phyloP scores from a whole-genome alignment of 1,140 invertebrate genomes.

The Ceratina calcarata region DNA sequence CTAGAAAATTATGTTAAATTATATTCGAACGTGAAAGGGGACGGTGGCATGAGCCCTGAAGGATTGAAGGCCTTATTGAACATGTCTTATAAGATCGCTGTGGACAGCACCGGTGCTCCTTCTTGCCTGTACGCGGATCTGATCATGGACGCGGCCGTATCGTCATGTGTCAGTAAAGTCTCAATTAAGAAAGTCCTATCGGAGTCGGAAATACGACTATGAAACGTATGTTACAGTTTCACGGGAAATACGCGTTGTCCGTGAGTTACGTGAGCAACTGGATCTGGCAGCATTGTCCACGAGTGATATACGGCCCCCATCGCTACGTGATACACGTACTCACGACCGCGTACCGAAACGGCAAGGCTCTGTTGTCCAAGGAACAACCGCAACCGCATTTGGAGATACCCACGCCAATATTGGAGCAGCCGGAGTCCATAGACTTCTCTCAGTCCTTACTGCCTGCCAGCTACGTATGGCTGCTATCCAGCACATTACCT shows the following conservation, averaged over 20 bases:
- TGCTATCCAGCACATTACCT: slow-evolving; percentile 87
- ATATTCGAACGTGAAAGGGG: slow-evolving; percentile 78
- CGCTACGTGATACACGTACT: slow-evolving; percentile 88
- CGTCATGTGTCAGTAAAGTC: slow-evolving; percentile 83
- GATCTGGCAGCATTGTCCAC: slow-evolving; percentile 88
- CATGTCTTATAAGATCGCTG: slow-evolving; percentile 87
- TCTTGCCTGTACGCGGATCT: slow-evolving; percentile 83
- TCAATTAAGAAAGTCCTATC: background rate
- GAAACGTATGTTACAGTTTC: slow-evolving; percentile 81
- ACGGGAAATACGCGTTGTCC: slow-evolving; percentile 87
- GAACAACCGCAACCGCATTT: slow-evolving; percentile 77
- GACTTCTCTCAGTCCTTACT: slow-evolving; percentile 75
- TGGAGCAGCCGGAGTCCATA: slow-evolving; percentile 83
- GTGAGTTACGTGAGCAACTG: slow-evolving; percentile 89
- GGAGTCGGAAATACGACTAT: background rate
- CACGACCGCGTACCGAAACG: slow-evolving; percentile 87
- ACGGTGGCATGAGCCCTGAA: slow-evolving; percentile 82
- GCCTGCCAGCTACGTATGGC: slow-evolving; percentile 89
- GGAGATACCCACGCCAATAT: slow-evolving; percentile 87
- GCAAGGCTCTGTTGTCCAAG: slow-evolving; percentile 79
- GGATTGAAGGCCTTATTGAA: slow-evolving; percentile 84
- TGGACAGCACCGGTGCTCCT: slow-evolving; percentile 85
- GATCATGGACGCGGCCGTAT: slow-evolving; percentile 86
- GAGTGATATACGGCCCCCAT: slow-evolving; percentile 88
- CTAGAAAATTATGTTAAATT: slow-evolving; percentile 86